phyloP scores from a whole-genome alignment of 1,140 invertebrate genomes.

The Drosophila punjabiensis region DNA sequence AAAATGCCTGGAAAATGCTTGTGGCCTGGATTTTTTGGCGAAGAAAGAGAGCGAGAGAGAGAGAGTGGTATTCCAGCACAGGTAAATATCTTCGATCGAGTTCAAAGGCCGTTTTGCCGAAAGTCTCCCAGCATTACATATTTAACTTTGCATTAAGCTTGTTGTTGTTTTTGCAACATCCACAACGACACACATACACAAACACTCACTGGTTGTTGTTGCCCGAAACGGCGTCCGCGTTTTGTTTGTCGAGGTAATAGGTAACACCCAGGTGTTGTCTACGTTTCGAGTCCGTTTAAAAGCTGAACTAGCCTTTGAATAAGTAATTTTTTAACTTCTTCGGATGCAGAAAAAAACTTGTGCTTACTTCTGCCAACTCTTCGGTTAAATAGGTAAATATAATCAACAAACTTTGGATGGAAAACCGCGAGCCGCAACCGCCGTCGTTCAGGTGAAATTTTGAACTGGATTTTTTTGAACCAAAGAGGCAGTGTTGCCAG shows the following conservation, averaged over 20 bases:
- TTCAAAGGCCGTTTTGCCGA: slow-evolving; percentile 65
- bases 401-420: neutral
- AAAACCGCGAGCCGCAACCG: neutral
- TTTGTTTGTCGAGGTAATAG: slow-evolving; percentile 17
- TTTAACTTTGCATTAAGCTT: slow-evolving; percentile 24
- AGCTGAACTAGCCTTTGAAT: neutral
- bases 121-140: slow-evolving; percentile 28
- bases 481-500: too few species aligned
- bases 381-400: neutral
- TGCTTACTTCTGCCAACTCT: neutral
- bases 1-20: slow-evolving; percentile 69
- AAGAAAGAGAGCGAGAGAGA: slow-evolving; percentile 21
- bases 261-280: neutral
- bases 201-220: slow-evolving; percentile 44
- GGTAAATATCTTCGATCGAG: slow-evolving; percentile 39
- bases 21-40: slow-evolving; percentile 64
- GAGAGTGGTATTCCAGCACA: slow-evolving; percentile 11
- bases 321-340: neutral
- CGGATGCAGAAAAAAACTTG: neutral
- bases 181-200: slow-evolving; percentile 11
- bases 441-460: neutral
- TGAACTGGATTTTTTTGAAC: too few species aligned
- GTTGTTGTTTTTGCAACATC: slow-evolving; percentile 32
- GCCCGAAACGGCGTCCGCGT: slow-evolving; percentile 36
- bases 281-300: neutral